A percentile compares a stretch with the other conserved stretches of the same genome.
Evolutionary conservation across 2,888 invertebrate genomes (phyloP).

Genomic region (Tribolium freemani): DNA sequence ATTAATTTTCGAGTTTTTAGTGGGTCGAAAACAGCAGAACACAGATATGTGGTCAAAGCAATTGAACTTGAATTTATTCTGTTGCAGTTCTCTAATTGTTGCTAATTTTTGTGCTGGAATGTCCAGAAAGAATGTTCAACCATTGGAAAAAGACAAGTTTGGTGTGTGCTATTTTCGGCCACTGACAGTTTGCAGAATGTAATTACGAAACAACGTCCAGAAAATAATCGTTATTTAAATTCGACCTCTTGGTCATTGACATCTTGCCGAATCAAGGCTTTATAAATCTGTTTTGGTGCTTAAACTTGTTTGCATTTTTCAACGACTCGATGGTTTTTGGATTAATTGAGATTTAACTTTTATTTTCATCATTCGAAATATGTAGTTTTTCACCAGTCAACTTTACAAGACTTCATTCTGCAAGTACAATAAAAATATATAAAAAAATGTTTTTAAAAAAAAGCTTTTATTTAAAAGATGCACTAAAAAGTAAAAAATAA

Average conservation of each 20-base stretch:
- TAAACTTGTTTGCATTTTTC: neutral
- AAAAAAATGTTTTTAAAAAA: too few relatives aligned
- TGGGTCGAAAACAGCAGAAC: too few relatives aligned
- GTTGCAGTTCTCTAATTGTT: too few relatives aligned
- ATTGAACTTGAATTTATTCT: too few relatives aligned
- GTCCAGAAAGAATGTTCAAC: neutral
- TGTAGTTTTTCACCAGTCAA: too few relatives aligned
- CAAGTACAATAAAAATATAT: too few relatives aligned
- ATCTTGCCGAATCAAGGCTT: neutral
- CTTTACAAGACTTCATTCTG: too few relatives aligned
- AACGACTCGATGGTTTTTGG: neutral
- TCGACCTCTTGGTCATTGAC: neutral
- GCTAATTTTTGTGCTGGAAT: neutral
- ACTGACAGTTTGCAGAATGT: neutral
- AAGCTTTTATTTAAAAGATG: too few relatives aligned
- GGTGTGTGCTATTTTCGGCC: neutral
- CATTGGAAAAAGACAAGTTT: neutral
- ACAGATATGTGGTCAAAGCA: too few relatives aligned
- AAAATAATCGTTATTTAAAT: neutral
- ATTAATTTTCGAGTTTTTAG: too few relatives aligned
- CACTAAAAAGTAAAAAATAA: too few relatives aligned
- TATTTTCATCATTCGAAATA: neutral
- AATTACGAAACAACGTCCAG: neutral
- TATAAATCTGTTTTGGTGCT: neutral
- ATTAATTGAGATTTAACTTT: neutral